Percentiles rank a stretch among this genome's conserved stretches.
Evolutionary conservation across 2,888 invertebrate genomes (phyloP).

Genomic region (Thyatira batis): DNA sequence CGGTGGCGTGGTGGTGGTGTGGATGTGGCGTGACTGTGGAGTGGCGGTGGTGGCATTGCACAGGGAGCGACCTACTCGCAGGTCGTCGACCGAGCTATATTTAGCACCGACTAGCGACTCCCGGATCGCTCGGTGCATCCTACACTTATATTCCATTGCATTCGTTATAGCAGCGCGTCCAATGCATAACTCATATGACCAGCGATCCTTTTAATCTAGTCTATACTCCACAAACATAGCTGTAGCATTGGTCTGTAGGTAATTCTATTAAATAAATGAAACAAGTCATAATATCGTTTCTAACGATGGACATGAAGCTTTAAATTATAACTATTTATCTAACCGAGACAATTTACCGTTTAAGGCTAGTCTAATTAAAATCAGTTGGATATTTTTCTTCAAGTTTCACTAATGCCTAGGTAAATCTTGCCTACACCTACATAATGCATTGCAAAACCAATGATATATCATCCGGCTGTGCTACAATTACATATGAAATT

Average conservation of each 20-base stretch:
- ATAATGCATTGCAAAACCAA: too few species aligned
- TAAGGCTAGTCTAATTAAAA: not conserved
- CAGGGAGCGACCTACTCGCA: constrained; percentile 68
- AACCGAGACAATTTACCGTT: too few species aligned
- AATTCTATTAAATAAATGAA: too few species aligned
- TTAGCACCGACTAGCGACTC: constrained; percentile 55
- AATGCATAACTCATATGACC: constrained; percentile 5
- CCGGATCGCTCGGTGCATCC: constrained; percentile 53
- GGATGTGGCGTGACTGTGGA: constrained; percentile 18
- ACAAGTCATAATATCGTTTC: constrained; percentile 1
- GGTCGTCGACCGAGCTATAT: constrained; percentile 76
- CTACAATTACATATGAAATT: too few species aligned
- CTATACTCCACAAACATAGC: constrained; percentile 5
- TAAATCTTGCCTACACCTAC: too few species aligned
- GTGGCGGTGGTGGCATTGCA: constrained; percentile 18
- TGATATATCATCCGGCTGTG: too few species aligned
- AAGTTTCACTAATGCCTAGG: too few species aligned
- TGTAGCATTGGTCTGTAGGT: constrained; percentile 23
- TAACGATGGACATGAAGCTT: constrained; percentile 19
- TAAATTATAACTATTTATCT: constrained; percentile 10
- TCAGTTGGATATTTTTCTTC: not conserved
- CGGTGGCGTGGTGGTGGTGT: constrained; percentile 15
- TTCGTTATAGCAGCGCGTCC: constrained; percentile 36
- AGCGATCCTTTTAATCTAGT: not conserved
- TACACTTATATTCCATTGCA: constrained; percentile 61